A percentile compares a stretch with the other conserved stretches of the same genome.
These are phyloP conservation scores for Platyrinchus mystaceus DNA, from an alignment of 2,797 vertebrate genomes.

Conservation along the genomic window DNA sequence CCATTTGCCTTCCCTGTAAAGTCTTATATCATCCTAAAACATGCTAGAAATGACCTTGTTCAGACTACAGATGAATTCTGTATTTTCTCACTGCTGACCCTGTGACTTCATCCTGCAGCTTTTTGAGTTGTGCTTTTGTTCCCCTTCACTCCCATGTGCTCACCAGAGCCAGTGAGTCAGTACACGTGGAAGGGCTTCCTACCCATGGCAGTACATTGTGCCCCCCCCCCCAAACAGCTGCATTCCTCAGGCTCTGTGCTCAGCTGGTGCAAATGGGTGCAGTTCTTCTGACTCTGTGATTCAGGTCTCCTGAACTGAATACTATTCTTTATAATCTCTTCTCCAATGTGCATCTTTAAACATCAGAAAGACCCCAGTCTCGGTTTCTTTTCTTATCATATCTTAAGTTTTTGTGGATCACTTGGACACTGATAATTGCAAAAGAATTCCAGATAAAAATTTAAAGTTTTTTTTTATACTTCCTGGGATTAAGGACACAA, in stretches of 20 bases:
- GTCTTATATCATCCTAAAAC: conserved; percentile 38
- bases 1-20: conserved; percentile 26
- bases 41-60: conserved; percentile 28
- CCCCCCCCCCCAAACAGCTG: background rate
- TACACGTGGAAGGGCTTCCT: fast-evolving
- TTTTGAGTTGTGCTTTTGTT: background rate
- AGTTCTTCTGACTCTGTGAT: background rate
- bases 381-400: background rate
- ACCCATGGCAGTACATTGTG: background rate
- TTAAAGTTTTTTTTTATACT: background rate
- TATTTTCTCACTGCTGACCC: conserved; percentile 44
- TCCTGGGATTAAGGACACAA: background rate
- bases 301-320: background rate
- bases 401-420: background rate
- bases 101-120: conserved; percentile 39
- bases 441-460: background rate
- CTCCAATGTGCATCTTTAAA: background rate
- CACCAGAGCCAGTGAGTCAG: background rate
- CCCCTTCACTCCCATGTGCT: fast-evolving
- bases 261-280: fast-evolving
- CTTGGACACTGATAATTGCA: background rate
- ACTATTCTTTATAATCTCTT: background rate
- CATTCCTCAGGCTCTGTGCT: background rate
- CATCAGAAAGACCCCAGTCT: background rate
- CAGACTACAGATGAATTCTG: conserved; percentile 22